Evolutionary conservation across 2,888 invertebrate species (phyloP).

Genomic region (Ferdinandea cuprea): DNA sequence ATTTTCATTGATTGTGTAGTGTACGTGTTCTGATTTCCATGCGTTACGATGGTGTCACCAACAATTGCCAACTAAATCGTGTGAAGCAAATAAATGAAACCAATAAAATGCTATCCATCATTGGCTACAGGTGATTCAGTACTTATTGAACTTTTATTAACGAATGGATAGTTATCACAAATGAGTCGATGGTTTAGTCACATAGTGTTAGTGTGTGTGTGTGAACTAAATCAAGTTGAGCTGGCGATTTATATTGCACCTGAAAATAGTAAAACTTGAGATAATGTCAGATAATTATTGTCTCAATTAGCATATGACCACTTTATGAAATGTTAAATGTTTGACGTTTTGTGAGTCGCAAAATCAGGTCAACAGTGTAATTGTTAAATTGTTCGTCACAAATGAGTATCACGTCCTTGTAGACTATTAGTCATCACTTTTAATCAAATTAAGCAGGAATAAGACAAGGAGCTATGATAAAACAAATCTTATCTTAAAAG

Average conservation of each 20-base stretch:
- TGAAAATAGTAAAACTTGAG: too few species aligned
- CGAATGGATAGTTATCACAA: conserved; percentile 13
- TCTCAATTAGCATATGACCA: too few species aligned
- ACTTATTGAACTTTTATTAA: background rate
- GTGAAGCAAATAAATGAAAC: conserved; percentile 30
- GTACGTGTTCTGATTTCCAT: background rate
- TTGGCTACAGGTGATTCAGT: conserved; percentile 17
- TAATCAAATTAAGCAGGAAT: too few species aligned
- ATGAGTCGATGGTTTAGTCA: background rate
- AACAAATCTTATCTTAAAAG: too few species aligned
- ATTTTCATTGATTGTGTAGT: too few species aligned
- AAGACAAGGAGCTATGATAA: too few species aligned
- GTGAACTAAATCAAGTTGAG: background rate
- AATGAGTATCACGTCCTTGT: too few species aligned
- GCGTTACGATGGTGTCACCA: background rate
- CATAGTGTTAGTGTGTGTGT: background rate
- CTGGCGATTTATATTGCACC: background rate
- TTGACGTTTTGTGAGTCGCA: background rate
- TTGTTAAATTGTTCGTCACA: too few species aligned
- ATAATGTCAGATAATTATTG: too few species aligned
- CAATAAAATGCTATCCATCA: conserved; percentile 33
- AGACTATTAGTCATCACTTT: too few species aligned
- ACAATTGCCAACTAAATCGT: conserved; percentile 16
- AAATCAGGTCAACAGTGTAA: too few species aligned
- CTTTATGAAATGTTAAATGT: background rate